Evolutionary conservation across 1,140 invertebrate species (phyloP), one percentile per base, ranked within the genome.

Genomic region (Hyles vespertilio): DNA sequence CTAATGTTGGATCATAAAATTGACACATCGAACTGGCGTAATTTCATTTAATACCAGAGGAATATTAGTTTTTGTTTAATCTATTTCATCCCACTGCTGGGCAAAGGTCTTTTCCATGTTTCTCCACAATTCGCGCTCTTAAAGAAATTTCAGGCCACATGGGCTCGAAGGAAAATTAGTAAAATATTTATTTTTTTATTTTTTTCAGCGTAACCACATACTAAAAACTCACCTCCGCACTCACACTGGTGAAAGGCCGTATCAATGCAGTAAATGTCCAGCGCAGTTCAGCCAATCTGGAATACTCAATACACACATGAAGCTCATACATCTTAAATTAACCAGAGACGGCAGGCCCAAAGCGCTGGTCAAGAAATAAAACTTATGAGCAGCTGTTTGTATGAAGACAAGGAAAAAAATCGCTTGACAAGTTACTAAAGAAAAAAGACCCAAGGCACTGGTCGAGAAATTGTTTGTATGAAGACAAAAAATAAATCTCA

Each of bases 211-310:
- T 11, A 77, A 74, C n/a, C 62, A 68, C 5, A 84, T 79, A 0
- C 63, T 89, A 3, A 84, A 84, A 58, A 58, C 67, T 4, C 89
- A 90, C 56, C 64, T 86, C 0, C 72, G 83, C 1, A 81, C 81
- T 2, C 87, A 88, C 58, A 95, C 93, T 0, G 92, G 92, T 0
- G 91, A 93, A 59, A 74, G 90, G 22, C 92, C 92, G 0, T 92
- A 91, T 69, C 74, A 84, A 43, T 93, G 92, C 69, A 65, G 58
- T 5, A 66, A 80, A 10, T 93, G 92, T 65, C 83, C 76, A 1
- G 91, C 91, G n/a, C 74, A 80, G 2, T 93, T 93, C 70, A 72
- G 59, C 6, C 82, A 87, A 52, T 59, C 73, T 44, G 67, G 77
- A 32, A 63, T 72, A 0, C 65, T 80, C 5, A 63, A 57, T 3